Conservation (phyloP, 2,797 vertebrate genomes). For the Mastacembelus armatus region DNA sequence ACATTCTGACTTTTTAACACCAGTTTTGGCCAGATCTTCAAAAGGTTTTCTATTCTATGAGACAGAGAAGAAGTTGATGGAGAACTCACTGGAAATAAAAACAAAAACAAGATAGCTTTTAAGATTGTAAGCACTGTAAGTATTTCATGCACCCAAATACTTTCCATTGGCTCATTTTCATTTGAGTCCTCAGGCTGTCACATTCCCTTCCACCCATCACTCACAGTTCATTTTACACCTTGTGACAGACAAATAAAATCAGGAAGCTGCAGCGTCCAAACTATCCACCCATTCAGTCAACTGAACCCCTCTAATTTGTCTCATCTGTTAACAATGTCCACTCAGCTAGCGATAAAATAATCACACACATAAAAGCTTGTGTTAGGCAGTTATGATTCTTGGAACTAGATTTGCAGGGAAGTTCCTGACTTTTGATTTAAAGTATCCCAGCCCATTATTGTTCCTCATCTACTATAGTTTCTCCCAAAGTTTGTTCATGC, state of each 20-base stretch:
- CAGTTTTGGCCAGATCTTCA: not conserved
- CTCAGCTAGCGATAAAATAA: constrained; percentile 11
- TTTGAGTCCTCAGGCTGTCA: constrained; percentile 55
- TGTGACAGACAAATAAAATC: constrained; percentile 72
- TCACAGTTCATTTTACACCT: constrained; percentile 55
- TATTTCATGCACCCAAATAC: not conserved
- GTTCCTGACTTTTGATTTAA: constrained; percentile 35
- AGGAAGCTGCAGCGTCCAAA: constrained; percentile 67
- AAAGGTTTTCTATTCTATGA: constrained; percentile 18
- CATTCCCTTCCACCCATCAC: constrained; percentile 83
- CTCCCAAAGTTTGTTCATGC: constrained; percentile 16
- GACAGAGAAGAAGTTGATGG: not conserved
- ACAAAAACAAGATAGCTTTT: too few species aligned
- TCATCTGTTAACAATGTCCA: constrained; percentile 42
- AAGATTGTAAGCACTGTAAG: too few species aligned
- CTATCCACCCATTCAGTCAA: constrained; percentile 46
- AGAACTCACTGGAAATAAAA: constrained; percentile 1
- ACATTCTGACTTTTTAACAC: constrained; percentile 27
- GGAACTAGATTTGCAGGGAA: constrained; percentile 12
- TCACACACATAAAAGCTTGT: not conserved
- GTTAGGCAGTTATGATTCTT: not conserved
- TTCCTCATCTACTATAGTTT: constrained; percentile 21
- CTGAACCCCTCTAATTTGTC: constrained; percentile 42
- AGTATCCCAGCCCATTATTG: constrained; percentile 10
- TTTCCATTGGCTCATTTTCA: constrained; percentile 43